phyloP scores from a whole-genome alignment of 2,113 vertebrate species.

The Crotalus horridus region DNA sequence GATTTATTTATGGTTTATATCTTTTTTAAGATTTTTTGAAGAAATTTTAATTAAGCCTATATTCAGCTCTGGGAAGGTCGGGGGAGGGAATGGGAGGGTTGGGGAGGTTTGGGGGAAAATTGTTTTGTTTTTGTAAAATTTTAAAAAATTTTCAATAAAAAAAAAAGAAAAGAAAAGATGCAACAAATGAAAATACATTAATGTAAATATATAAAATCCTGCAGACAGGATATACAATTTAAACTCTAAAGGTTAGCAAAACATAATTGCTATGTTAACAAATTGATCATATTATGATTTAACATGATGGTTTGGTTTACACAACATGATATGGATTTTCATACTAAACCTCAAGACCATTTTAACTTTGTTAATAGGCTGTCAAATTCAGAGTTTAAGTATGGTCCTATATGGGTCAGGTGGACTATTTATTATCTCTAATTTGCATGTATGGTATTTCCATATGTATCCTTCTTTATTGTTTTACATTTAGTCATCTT shows the following conservation, averaged over 20 bases:
- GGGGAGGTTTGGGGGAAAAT: no score
- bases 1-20: no score
- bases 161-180: background rate
- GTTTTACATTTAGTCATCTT: background rate
- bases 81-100: no score
- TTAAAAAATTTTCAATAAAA: no score
- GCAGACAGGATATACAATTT: background rate
- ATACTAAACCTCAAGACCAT: background rate
- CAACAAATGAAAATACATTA: background rate
- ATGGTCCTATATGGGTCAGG: background rate
- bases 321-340: background rate
- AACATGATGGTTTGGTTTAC: background rate
- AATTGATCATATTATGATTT: background rate
- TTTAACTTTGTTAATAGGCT: background rate
- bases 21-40: no score
- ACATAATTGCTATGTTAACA: background rate
- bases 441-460: background rate
- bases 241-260: background rate
- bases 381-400: background rate
- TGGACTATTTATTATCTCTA: background rate
- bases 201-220: background rate
- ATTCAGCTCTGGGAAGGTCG: no score
- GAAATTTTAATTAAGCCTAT: no score
- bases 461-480: background rate
- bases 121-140: no score